Percentiles rank a stretch among this genome's conserved stretches.
Evolutionary conservation across 2,797 vertebrate species (phyloP).

Genomic region (Tinamus major): DNA sequence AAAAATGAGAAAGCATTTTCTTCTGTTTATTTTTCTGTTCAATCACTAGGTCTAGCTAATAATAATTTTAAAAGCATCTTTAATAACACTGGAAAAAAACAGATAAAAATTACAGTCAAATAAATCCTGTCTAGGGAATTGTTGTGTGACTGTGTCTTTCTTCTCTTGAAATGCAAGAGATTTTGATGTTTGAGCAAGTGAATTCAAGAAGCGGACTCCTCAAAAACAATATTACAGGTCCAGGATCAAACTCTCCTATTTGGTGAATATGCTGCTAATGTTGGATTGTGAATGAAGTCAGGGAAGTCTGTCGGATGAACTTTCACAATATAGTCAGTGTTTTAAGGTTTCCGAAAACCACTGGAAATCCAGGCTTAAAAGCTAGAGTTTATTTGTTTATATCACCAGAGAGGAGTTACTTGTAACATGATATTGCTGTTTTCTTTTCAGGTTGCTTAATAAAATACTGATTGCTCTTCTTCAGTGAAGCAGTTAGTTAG

Average conservation of each 20-base stretch:
- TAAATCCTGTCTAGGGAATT: background rate
- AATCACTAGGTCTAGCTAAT: background rate
- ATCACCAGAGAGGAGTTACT: background rate
- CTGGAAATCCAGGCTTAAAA: background rate
- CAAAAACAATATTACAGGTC: background rate
- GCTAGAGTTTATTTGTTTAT: background rate
- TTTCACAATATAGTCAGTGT: background rate
- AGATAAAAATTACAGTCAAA: background rate
- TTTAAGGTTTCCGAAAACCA: background rate
- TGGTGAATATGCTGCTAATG: background rate
- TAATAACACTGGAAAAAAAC: background rate
- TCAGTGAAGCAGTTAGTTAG: conserved; percentile 25
- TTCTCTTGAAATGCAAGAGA: background rate
- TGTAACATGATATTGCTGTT: background rate
- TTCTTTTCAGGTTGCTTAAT: background rate
- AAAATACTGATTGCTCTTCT: conserved; percentile 6
- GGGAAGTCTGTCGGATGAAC: background rate
- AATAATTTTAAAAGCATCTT: background rate
- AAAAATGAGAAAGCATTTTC: background rate
- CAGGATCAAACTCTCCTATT: accelerated
- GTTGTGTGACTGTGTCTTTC: background rate
- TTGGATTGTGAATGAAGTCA: background rate
- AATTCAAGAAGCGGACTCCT: background rate
- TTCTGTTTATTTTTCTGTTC: background rate
- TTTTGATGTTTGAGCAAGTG: background rate